Evolutionary conservation across 2,113 vertebrate genomes (phyloP), one percentile per base, ranked within the genome.

Genomic region (Rhinogobius similis): DNA sequence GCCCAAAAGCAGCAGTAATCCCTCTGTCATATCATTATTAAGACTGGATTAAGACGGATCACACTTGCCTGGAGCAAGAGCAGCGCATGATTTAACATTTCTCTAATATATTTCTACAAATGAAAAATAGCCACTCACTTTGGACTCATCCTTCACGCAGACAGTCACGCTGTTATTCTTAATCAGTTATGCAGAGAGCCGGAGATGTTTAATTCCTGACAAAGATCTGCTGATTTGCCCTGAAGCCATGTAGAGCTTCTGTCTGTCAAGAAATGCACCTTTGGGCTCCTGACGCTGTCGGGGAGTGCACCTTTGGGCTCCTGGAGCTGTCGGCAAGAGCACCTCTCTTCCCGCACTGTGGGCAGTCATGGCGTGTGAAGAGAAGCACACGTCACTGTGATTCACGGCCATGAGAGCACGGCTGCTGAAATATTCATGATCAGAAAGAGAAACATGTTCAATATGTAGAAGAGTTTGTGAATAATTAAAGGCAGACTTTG

Each of bases 401-500:
- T 91, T 90, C 75, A 86, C 86, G 76, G 76, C 82, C 84, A 87
- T 87, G 86, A 89, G 89, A 87, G 72, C 67, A 65, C 75, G 72
- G 70, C 59, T 16, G 68, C 64, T 92, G 76, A 86, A 92, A 89
- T 81, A 90, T 91, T 90, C 82, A 92, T 84, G 79, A 55, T 0
- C 32, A 38, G 32, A 91, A 92, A 91, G 72, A 82, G 89, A 92
- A 92, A 92, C 92, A 92, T 90, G 88, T 91, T 90, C 88, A 91
- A 91, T 89, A 90, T 90, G 87, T 90, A 90, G 85, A 88, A 67
- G 78, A 82, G 77, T 61, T 72, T 72, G 62, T 92, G 74, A 93
- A 93, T 93, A 87, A 92, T 92, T 90, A 48, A 91, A 65, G 79
- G 85, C 43, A 50, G 38, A 75, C 80, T 82, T 86, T 88, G 78